Evolutionary conservation across 2,113 vertebrate genomes (phyloP).

Genomic region (Campylorhamphus procurvoides): DNA sequence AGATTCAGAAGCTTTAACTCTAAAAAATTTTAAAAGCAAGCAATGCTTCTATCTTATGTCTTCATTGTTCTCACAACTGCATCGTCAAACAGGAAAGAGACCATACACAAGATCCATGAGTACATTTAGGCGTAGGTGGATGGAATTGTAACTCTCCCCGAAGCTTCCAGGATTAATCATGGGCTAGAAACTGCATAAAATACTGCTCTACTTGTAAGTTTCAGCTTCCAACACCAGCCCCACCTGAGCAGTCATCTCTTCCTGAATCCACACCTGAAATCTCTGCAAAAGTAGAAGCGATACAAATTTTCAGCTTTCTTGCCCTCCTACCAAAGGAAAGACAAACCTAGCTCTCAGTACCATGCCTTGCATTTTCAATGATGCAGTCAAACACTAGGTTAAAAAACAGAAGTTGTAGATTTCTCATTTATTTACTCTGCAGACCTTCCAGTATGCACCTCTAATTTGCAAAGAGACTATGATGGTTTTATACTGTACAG

Average conservation of each 20-base stretch:
- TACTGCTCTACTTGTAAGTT: neutral
- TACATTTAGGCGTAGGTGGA: neutral
- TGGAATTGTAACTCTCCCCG: neutral
- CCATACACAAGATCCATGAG: neutral
- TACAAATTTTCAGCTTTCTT: neutral
- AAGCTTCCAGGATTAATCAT: neutral
- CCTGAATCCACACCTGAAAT: neutral
- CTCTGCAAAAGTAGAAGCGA: neutral
- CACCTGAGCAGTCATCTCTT: neutral
- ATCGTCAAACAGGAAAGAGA: neutral
- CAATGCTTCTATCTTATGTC: neutral
- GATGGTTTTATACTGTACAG: neutral
- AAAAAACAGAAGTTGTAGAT: neutral
- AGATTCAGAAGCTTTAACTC: neutral
- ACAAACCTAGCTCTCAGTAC: neutral
- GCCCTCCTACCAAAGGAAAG: neutral
- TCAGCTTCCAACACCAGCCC: neutral
- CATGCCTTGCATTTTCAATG: neutral
- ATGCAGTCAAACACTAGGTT: neutral
- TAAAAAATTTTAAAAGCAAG: neutral
- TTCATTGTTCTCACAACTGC: neutral
- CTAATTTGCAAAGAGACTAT: neutral
- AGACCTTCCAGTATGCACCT: neutral
- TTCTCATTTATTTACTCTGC: neutral
- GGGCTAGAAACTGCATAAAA: neutral